A percentile compares a stretch with the other conserved stretches of the same genome.
phyloP scores from a whole-genome alignment of 2,888 invertebrate species.

The Brachyopa scutellaris region DNA sequence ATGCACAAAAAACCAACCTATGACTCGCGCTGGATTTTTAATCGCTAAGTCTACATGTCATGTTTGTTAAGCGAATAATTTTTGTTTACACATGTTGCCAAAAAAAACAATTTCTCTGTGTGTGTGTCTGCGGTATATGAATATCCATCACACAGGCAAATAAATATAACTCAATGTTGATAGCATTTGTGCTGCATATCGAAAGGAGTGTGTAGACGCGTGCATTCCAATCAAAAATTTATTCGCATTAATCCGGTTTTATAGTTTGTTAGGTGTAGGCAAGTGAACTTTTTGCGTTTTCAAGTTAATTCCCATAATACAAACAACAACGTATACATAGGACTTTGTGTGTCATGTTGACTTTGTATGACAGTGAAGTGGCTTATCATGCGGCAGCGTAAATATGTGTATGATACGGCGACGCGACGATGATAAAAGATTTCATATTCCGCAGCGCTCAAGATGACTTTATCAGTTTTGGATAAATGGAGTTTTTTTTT shows the following conservation, averaged over 20 bases:
- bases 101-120: neutral
- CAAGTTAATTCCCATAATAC: too few species aligned
- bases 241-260: neutral
- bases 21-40: neutral
- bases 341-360: slow-evolving; percentile 25
- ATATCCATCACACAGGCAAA: neutral
- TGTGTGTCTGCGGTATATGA: neutral
- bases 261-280: neutral
- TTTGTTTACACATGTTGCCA: slow-evolving; percentile 1
- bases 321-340: too few species aligned
- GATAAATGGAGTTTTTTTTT: too few species aligned
- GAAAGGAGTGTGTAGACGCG: neutral
- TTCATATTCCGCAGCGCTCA: slow-evolving; percentile 22
- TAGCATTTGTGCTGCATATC: neutral
- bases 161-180: neutral
- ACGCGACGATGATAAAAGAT: slow-evolving; percentile 26
- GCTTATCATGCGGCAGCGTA: slow-evolving; percentile 23
- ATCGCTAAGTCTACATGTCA: neutral
- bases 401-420: neutral
- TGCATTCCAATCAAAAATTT: neutral
- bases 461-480: slow-evolving; percentile 48
- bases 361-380: slow-evolving; percentile 20
- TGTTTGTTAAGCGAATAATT: neutral
- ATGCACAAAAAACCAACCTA: neutral
- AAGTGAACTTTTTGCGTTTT: neutral